Evolutionary conservation across 1,140 invertebrate species (phyloP).

Genomic region (Holotrichia oblita): DNA sequence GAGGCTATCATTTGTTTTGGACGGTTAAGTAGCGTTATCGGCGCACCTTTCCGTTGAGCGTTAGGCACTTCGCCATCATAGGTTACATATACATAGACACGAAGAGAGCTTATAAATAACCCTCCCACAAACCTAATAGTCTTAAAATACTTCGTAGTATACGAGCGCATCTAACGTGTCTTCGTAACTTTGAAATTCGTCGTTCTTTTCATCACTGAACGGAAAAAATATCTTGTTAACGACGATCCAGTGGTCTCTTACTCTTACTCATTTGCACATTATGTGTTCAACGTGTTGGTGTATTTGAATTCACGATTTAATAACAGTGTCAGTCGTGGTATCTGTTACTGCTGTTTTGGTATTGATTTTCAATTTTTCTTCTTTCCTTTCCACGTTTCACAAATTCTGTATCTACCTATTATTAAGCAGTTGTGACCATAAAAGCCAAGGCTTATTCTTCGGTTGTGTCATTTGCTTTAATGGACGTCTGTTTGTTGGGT

Average conservation of each 20-base stretch:
- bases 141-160: conserved; percentile 3
- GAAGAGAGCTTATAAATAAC: neutral
- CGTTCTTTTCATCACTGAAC: neutral
- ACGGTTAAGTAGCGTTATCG: neutral
- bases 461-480: neutral
- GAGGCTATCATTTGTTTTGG: too few relatives aligned
- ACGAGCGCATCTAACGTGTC: neutral
- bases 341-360: neutral
- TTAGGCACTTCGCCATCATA: conserved; percentile 10
- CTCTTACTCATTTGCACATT: neutral
- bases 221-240: neutral
- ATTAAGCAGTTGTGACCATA: neutral
- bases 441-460: neutral
- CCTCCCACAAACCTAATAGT: conserved; percentile 1
- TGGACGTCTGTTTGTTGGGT: neutral
- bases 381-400: neutral
- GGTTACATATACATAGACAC: neutral
- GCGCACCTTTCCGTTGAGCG: neutral
- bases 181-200: neutral
- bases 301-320: too few relatives aligned
- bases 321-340: too few relatives aligned
- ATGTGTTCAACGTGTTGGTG: neutral
- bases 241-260: neutral
- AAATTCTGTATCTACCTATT: neutral
- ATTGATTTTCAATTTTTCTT: neutral